Evolutionary conservation across 2,113 vertebrate genomes (phyloP).

Genomic region (Machaerirhynchus nigripectus): DNA sequence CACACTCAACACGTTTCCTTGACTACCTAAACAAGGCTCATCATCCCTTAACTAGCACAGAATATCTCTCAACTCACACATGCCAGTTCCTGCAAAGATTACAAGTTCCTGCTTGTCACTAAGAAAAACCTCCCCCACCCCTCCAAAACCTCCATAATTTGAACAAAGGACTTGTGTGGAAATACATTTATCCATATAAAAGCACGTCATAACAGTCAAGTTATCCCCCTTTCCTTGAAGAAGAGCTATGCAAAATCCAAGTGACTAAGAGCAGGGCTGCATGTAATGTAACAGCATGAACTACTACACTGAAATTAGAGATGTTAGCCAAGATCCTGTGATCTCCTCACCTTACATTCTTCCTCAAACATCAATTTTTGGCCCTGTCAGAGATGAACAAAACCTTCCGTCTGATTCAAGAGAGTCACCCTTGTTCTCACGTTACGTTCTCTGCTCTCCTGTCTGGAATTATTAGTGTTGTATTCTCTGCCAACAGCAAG

Average conservation of each 20-base stretch:
- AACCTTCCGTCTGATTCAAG: not conserved
- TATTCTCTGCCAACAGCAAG: not conserved
- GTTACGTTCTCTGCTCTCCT: not conserved
- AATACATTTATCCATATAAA: not conserved
- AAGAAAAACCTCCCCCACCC: not conserved
- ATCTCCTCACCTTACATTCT: constrained; percentile 7
- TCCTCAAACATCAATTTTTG: constrained; percentile 14
- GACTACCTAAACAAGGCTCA: not conserved
- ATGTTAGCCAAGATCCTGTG: not conserved
- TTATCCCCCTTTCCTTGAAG: not conserved
- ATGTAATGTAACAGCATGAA: not conserved
- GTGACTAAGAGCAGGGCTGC: not conserved
- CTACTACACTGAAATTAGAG: not conserved
- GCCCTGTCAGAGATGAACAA: not conserved
- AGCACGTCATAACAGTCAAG: not conserved
- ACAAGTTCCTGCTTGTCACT: not conserved
- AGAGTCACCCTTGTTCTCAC: constrained; percentile 4
- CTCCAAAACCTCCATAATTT: not conserved
- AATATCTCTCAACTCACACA: not conserved
- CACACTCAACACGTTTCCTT: not conserved
- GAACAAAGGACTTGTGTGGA: not conserved
- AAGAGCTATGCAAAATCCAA: not conserved
- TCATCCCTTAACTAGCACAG: not conserved
- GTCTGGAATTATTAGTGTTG: not conserved
- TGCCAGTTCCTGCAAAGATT: not conserved